phyloP scores from a whole-genome alignment of 2,888 invertebrate species.

The Tiphia femorata region DNA sequence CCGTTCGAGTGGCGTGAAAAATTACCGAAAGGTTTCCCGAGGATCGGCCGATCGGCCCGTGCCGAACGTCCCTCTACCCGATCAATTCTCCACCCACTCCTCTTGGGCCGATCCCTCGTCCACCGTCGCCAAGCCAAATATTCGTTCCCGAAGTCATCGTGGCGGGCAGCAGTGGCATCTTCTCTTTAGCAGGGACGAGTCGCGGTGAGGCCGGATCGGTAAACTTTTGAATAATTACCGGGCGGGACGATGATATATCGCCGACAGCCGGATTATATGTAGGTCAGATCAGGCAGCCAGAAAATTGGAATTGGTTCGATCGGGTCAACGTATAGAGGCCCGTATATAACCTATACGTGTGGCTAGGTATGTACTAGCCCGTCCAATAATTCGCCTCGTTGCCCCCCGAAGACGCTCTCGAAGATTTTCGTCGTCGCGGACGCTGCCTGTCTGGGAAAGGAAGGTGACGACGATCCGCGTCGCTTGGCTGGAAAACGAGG shows the following conservation, averaged over 20 bases:
- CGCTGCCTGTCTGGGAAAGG: conserved; percentile 23
- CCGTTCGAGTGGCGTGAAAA: conserved; percentile 52
- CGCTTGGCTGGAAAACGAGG: conserved; percentile 15
- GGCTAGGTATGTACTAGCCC: no score
- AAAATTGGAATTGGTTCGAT: conserved; percentile 54
- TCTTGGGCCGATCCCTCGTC: background rate
- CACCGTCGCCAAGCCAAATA: conserved; percentile 11
- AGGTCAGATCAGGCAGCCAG: conserved; percentile 54
- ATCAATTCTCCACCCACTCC: background rate
- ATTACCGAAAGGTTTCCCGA: conserved; percentile 48
- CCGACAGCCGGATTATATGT: conserved; percentile 36
- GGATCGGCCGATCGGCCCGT: conserved; percentile 36
- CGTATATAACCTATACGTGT: background rate
- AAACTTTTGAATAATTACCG: conserved; percentile 64
- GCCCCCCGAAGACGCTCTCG: conserved; percentile 32
- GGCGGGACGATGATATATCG: conserved; percentile 42
- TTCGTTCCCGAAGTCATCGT: no score
- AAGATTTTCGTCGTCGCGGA: conserved; percentile 29
- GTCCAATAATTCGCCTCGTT: conserved; percentile 48
- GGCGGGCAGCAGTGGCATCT: no score
- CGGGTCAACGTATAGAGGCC: conserved; percentile 9
- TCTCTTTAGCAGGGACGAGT: no score
- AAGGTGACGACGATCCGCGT: conserved; percentile 9
- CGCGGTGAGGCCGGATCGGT: conserved; percentile 19
- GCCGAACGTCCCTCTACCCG: conserved; percentile 22